phyloP scores from a whole-genome alignment of 2,888 invertebrate genomes.

The Caenorhabditis macrosperma region DNA sequence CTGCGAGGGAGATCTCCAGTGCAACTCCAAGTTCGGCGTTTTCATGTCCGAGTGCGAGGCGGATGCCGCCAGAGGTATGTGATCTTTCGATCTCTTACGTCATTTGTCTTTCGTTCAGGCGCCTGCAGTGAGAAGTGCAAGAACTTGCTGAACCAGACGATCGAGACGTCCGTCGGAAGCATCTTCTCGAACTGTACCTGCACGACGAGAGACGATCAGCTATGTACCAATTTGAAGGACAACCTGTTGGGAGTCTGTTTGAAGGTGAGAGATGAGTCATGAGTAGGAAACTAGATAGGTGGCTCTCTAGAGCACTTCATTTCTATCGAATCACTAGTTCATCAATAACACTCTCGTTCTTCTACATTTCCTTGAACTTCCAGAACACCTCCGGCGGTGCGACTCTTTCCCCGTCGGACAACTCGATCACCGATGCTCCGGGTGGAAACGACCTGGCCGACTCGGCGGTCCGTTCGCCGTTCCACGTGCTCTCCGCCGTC shows the following conservation, averaged over 20 bases:
- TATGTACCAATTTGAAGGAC: slow-evolving; percentile 75
- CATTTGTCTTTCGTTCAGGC: slow-evolving; percentile 44
- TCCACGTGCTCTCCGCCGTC: slow-evolving; percentile 24
- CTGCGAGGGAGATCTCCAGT: slow-evolving; percentile 79
- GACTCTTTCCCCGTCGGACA: slow-evolving; percentile 54
- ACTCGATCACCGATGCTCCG: slow-evolving; percentile 62
- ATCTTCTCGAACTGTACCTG: slow-evolving; percentile 76
- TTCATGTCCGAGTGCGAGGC: slow-evolving; percentile 79
- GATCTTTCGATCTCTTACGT: background rate
- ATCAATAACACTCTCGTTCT: too few relatives aligned
- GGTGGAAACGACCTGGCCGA: slow-evolving; percentile 50
- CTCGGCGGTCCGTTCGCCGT: slow-evolving; percentile 6
- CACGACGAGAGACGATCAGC: slow-evolving; percentile 78
- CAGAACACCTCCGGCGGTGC: slow-evolving; percentile 52
- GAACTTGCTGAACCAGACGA: slow-evolving; percentile 57
- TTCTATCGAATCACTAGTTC: too few relatives aligned
- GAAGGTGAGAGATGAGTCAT: slow-evolving; percentile 48
- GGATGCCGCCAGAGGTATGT: slow-evolving; percentile 67
- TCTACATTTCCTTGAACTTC: background rate
- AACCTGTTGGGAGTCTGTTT: slow-evolving; percentile 70
- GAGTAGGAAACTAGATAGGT: too few relatives aligned
- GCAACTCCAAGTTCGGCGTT: slow-evolving; percentile 79
- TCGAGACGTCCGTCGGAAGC: slow-evolving; percentile 58
- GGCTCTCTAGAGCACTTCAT: background rate
- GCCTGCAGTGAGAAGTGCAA: slow-evolving; percentile 75